These are phyloP conservation scores for Periophthalmus magnuspinnatus DNA, from an alignment of 2,797 vertebrate species.

Conservation along the genomic window DNA sequence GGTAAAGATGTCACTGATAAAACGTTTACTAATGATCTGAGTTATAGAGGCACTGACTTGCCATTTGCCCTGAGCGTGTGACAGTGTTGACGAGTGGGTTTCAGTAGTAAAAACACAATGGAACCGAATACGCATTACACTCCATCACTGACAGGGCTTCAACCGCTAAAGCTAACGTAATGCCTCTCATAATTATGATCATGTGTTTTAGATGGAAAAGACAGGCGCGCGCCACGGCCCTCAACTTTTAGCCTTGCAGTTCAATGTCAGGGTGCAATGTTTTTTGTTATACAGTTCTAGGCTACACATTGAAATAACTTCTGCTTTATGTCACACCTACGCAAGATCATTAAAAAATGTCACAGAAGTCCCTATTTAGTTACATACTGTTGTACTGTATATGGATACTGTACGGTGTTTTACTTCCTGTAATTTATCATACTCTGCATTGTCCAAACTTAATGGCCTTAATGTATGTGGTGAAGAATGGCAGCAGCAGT, in stretches of 20 bases:
- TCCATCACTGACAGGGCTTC: slow-evolving; percentile 50
- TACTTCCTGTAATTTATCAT: slow-evolving; percentile 8
- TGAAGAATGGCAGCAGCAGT: slow-evolving; percentile 15
- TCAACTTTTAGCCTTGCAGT: slow-evolving; percentile 23
- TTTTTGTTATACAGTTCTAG: slow-evolving; percentile 15
- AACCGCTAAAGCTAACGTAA: slow-evolving; percentile 46
- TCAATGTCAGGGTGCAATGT: slow-evolving; percentile 19
- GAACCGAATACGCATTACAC: slow-evolving; percentile 30
- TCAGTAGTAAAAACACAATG: slow-evolving; percentile 47
- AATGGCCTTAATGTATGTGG: slow-evolving; percentile 28
- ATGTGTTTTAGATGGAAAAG: slow-evolving; percentile 45
- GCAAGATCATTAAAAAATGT: not conserved
- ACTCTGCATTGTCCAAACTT: not conserved
- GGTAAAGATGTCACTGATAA: slow-evolving; percentile 30
- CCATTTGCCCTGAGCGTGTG: slow-evolving; percentile 27
- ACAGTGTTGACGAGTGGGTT: slow-evolving; percentile 28
- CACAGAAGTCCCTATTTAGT: not conserved
- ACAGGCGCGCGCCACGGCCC: slow-evolving; percentile 20
- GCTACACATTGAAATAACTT: not conserved
- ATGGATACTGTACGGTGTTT: not conserved
- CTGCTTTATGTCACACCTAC: slow-evolving; percentile 5
- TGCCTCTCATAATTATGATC: slow-evolving; percentile 52
- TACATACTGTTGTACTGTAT: not conserved
- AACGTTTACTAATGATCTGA: slow-evolving; percentile 37
- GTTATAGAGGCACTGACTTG: slow-evolving; percentile 37